These are phyloP conservation scores for Ochropleura plecta DNA, from an alignment of 2,888 invertebrate genomes.

Conservation along the genomic window DNA sequence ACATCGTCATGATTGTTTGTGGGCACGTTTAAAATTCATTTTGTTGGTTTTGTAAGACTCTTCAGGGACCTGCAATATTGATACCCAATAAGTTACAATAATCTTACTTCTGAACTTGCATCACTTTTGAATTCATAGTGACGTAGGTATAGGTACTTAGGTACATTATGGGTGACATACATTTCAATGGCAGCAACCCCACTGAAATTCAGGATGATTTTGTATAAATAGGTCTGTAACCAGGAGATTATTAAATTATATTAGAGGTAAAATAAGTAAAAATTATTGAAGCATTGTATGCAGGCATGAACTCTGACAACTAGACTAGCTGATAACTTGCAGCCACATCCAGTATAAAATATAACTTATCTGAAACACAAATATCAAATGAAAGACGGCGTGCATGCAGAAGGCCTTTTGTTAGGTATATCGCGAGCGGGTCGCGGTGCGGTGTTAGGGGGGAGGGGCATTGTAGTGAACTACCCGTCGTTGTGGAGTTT, in stretches of 20 bases:
- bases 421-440: conserved; percentile 59
- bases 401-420: conserved; percentile 63
- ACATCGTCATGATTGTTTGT: background rate
- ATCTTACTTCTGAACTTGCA: background rate
- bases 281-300: too few species aligned
- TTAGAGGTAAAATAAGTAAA: too few species aligned
- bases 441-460: conserved; percentile 4
- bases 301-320: background rate
- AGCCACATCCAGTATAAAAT: conserved; percentile 59
- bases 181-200: background rate
- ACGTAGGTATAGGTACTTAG: too few species aligned
- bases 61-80: background rate
- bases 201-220: background rate
- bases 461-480: conserved; percentile 46
- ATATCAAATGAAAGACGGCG: conserved; percentile 62
- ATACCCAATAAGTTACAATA: background rate
- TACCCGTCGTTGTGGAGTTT: conserved; percentile 56
- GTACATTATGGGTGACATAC: too few species aligned
- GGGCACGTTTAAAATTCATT: background rate
- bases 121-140: too few species aligned
- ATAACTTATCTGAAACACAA: conserved; percentile 53
- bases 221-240: background rate
- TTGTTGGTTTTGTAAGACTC: background rate
- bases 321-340: background rate
- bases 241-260: too few species aligned